Evolutionary conservation across 2,797 vertebrate genomes (phyloP), one percentile per base, ranked within the genome.

Genomic region (Enteromius paludinosus): DNA sequence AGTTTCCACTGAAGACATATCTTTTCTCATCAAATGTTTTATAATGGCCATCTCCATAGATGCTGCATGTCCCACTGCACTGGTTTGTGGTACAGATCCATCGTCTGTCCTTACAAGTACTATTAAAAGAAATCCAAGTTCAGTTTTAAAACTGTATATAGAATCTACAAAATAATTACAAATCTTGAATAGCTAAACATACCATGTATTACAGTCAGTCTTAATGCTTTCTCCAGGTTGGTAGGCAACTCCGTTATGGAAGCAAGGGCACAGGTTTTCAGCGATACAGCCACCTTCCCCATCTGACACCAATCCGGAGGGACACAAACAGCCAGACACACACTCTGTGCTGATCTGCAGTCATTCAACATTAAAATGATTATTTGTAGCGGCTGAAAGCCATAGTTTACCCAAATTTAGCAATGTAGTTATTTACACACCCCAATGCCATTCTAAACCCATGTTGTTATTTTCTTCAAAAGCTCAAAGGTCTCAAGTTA

Each of bases 181-280:
- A 52, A 38, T 64, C 11, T 17, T 5, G 23, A 28, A 52, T 54
- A n/a, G 20, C 11, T 17, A 35, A 1, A 87, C 95, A n/a, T 89
- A 98, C 98, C 98, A 99, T 77, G 92, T 97, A 87, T 98, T 99
- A 90, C 98, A 99, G 49, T 94, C 95, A 68, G 94, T 95, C 54
- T 90, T 93, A 82, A 98, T 90, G 3, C 89, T 94, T 77, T 97
- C 88, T 73, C 97, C 97, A 3, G 95, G 88, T 12, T 81, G 89
- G 87, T 97, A 97, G 72, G 74, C 80, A 52, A 90, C 86, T 79
- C 94, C 96, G 0, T 98, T 98, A 90, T 99, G 96, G 82, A 95
- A 0, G 47, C 98, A 99, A 1, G 97, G 97, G 83, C 98, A 99
- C 5, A 84, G 85, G 0, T 90, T 90, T 78, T 90, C 92, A 0